Evolutionary conservation across 2,888 invertebrate species (phyloP).

Genomic region (Hydrotaea diabolus): DNA sequence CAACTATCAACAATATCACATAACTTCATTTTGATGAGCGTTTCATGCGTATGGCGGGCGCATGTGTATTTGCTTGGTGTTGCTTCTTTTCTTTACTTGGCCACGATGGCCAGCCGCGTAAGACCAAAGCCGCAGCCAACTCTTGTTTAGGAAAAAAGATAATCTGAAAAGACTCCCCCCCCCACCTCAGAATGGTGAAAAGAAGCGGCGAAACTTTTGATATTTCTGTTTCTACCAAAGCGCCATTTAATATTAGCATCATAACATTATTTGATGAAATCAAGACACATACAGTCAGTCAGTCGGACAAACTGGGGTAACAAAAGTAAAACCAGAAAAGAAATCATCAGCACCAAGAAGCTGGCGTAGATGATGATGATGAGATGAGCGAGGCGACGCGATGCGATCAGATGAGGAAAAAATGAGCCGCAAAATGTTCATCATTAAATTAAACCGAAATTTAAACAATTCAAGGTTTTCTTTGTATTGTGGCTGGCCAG

Average conservation of each 20-base stretch:
- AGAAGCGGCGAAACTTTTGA: slow-evolving; percentile 63
- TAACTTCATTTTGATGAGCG: slow-evolving; percentile 46
- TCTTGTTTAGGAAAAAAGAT: slow-evolving; percentile 14
- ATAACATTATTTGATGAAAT: slow-evolving; percentile 49
- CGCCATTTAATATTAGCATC: slow-evolving; percentile 61
- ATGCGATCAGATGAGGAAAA: slow-evolving; percentile 19
- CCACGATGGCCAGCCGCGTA: slow-evolving; percentile 16
- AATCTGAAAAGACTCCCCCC: slow-evolving; percentile 48
- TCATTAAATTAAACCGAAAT: slow-evolving; percentile 66
- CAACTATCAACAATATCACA: slow-evolving; percentile 56
- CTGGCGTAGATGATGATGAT: not conserved
- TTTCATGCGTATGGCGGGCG: not conserved
- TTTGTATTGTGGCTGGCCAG: slow-evolving; percentile 29
- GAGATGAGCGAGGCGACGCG: not conserved
- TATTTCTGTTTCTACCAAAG: slow-evolving; percentile 46
- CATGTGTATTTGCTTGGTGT: not conserved
- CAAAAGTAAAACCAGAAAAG: slow-evolving; percentile 19
- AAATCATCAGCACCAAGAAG: slow-evolving; percentile 36
- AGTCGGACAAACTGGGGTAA: not conserved
- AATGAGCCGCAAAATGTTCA: slow-evolving; percentile 57
- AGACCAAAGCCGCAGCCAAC: not conserved
- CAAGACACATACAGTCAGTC: slow-evolving; percentile 36
- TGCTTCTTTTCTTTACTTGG: slow-evolving; percentile 33
- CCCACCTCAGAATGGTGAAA: slow-evolving; percentile 10
- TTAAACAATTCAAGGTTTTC: slow-evolving; percentile 67